These are phyloP conservation scores for western clawed frog (Xenopus tropicalis) DNA, from an alignment of 2,113 vertebrate genomes.

Conservation along the genomic window DNA sequence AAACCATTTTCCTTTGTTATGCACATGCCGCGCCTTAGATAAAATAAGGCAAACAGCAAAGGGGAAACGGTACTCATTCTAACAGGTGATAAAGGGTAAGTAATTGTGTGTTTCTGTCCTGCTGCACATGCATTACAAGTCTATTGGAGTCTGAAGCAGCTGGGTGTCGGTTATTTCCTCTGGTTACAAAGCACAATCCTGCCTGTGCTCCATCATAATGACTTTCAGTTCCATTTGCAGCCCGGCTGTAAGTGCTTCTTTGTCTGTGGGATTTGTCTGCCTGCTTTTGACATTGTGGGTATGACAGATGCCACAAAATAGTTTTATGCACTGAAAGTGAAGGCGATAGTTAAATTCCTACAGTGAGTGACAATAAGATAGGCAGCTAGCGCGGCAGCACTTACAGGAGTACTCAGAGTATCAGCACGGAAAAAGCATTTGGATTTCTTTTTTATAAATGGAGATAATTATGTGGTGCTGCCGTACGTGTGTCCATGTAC, in stretches of 20 bases:
- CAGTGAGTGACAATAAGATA: slow-evolving; percentile 26
- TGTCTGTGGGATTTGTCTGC: slow-evolving; percentile 9
- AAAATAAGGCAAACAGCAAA: no score
- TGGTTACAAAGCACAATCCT: no score
- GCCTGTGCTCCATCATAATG: not conserved
- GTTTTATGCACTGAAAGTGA: slow-evolving; percentile 23
- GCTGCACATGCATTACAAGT: no score
- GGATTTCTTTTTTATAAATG: slow-evolving; percentile 12
- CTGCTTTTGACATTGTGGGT: slow-evolving; percentile 30
- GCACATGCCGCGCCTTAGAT: no score
- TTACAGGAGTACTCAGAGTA: slow-evolving; percentile 6
- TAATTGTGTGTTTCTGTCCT: no score
- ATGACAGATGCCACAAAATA: slow-evolving; percentile 31
- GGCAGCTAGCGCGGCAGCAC: not conserved
- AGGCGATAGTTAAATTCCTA: slow-evolving; percentile 34
- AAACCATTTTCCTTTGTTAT: no score
- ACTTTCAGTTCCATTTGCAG: not conserved
- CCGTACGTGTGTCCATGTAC: not conserved
- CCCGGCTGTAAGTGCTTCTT: slow-evolving; percentile 4
- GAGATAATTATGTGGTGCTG: slow-evolving; percentile 18
- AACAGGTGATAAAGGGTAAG: no score
- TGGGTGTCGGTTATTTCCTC: no score
- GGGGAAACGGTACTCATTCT: no score
- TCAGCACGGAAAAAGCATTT: slow-evolving; percentile 10
- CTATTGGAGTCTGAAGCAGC: no score